Percentiles rank a stretch among this genome's conserved stretches.
These are phyloP conservation scores for Mesorhabditis spiculigera DNA, from an alignment of 2,888 invertebrate genomes.

Conservation along the genomic window DNA sequence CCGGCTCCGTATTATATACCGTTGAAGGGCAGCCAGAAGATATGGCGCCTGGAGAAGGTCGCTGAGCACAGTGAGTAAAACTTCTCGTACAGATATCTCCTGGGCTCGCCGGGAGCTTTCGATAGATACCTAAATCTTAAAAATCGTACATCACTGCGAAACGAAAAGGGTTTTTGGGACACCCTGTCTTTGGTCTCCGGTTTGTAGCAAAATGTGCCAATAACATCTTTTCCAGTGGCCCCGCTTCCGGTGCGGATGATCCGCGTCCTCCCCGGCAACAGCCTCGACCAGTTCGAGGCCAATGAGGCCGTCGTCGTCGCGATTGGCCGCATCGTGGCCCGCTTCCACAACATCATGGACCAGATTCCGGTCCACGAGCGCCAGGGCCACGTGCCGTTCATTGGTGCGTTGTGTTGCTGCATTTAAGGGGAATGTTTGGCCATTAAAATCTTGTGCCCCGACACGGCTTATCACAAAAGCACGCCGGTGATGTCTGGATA, in stretches of 20 bases:
- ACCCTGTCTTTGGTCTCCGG: no score
- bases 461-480: no score
- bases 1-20: background rate
- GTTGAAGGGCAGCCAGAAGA: background rate
- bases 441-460: no score
- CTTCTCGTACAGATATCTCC: no score
- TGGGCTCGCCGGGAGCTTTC: no score
- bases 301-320: background rate
- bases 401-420: background rate
- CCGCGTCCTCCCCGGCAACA: background rate
- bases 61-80: background rate
- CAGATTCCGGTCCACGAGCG: background rate
- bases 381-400: background rate
- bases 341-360: constrained; percentile 4
- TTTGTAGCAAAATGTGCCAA: no score
- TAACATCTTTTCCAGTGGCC: no score
- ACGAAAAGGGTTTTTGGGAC: no score
- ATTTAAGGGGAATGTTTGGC: no score
- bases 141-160: no score
- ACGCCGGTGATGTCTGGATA: no score
- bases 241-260: background rate
- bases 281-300: background rate
- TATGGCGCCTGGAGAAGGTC: background rate
- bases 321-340: background rate
- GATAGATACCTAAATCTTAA: no score